Percentiles rank a stretch among this genome's conserved stretches.
Conservation (phyloP, 1,140 invertebrate species). For the Brachionus sp. region DNA sequence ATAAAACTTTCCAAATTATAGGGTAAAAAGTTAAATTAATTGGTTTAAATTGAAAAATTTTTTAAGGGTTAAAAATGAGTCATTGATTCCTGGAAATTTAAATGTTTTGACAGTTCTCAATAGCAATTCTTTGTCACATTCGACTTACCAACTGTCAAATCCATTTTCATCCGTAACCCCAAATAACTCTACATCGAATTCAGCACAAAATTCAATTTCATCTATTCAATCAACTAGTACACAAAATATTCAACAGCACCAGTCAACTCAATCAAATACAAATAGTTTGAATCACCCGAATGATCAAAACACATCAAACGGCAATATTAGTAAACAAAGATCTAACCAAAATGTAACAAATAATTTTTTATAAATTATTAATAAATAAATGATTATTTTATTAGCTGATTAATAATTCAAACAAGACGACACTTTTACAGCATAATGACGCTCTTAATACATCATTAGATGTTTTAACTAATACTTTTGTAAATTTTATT, state of each 20-base stretch:
- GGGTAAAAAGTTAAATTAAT: not conserved
- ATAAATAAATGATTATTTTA: not conserved
- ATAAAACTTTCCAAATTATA: slow-evolving; percentile 39
- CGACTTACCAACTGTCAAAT: slow-evolving; percentile 16
- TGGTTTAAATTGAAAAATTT: no score
- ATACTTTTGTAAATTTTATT: slow-evolving; percentile 4
- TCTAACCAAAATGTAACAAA: not conserved
- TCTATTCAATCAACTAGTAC: not conserved
- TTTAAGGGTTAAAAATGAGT: slow-evolving; percentile 19
- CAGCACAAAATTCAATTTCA: not conserved
- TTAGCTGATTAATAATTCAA: slow-evolving; percentile 21
- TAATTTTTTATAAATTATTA: not conserved
- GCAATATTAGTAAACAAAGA: not conserved
- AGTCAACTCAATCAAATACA: not conserved
- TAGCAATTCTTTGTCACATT: not conserved
- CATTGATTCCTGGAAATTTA: slow-evolving; percentile 28
- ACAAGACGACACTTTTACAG: slow-evolving; percentile 14
- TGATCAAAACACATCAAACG: not conserved
- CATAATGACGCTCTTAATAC: slow-evolving; percentile 29
- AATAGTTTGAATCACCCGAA: not conserved
- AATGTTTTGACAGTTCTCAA: slow-evolving; percentile 23
- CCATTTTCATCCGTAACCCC: not conserved
- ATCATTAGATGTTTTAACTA: slow-evolving; percentile 4
- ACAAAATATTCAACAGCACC: not conserved
- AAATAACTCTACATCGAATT: not conserved